Conservation (phyloP, 2,888 invertebrate species). For the Thelaira solivaga region DNA sequence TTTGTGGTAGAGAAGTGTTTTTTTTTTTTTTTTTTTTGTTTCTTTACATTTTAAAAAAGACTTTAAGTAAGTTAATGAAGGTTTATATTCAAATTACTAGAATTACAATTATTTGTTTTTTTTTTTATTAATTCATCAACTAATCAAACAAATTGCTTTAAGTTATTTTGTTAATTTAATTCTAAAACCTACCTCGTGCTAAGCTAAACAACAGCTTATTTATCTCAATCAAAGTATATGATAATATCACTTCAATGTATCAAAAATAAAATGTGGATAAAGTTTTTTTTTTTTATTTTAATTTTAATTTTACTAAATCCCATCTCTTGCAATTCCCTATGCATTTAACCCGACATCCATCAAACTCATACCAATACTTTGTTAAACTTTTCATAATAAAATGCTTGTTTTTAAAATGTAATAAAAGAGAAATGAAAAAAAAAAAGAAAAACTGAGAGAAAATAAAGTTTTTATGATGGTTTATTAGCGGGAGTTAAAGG, state of each 20-base stretch:
- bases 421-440: no score
- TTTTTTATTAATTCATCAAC: no score
- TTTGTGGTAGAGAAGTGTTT: background rate
- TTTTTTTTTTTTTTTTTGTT: no score
- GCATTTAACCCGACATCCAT: background rate
- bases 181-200: background rate
- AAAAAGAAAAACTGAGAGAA: no score
- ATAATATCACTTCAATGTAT: conserved; percentile 36
- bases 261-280: conserved; percentile 41
- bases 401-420: conserved; percentile 38
- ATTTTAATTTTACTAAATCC: conserved; percentile 35
- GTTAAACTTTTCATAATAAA: conserved; percentile 44
- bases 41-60: no score
- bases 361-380: background rate
- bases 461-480: conserved; percentile 57
- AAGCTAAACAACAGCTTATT: conserved; percentile 28
- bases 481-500: conserved; percentile 51
- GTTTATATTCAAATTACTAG: no score
- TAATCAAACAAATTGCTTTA: background rate
- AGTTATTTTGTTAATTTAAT: no score
- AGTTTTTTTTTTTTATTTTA: conserved; percentile 55
- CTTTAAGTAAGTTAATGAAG: no score
- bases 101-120: no score
- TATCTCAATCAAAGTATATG: conserved; percentile 55
- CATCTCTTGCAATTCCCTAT: conserved; percentile 14